phyloP scores from a whole-genome alignment of 1,140 invertebrate genomes.

The Panulirus ornatus region DNA sequence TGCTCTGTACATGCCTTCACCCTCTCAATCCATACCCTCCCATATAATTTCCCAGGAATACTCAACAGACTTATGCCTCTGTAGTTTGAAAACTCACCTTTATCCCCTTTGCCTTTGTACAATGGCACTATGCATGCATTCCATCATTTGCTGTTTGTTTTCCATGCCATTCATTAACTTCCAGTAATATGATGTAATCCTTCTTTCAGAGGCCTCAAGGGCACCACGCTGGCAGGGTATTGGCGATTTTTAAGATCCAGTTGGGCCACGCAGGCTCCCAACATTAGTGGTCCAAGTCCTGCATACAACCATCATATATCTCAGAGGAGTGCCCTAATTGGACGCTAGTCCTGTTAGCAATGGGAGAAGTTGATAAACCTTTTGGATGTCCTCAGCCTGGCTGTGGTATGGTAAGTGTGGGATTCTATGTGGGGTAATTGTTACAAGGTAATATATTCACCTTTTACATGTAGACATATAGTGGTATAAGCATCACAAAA shows the following conservation, averaged over 20 bases:
- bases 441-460: no score
- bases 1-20: no score
- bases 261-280: constrained; percentile 55
- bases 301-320: background rate
- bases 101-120: no score
- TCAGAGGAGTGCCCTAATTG: background rate
- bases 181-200: background rate
- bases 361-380: constrained; percentile 61
- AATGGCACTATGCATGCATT: no score
- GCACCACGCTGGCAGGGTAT: constrained; percentile 22
- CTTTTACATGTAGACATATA: no score
- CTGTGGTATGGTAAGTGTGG: constrained; percentile 53
- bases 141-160: no score
- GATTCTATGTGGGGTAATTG: no score
- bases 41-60: no score
- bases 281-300: constrained; percentile 39
- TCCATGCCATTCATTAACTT: background rate
- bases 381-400: constrained; percentile 66
- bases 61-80: no score
- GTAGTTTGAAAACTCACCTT: no score
- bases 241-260: constrained; percentile 24
- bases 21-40: no score
- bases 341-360: constrained; percentile 5
- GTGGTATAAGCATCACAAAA: no score
- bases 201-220: constrained; percentile 33